Evolutionary conservation across 2,888 invertebrate genomes (phyloP).

Genomic region (Prosapia bicincta): DNA sequence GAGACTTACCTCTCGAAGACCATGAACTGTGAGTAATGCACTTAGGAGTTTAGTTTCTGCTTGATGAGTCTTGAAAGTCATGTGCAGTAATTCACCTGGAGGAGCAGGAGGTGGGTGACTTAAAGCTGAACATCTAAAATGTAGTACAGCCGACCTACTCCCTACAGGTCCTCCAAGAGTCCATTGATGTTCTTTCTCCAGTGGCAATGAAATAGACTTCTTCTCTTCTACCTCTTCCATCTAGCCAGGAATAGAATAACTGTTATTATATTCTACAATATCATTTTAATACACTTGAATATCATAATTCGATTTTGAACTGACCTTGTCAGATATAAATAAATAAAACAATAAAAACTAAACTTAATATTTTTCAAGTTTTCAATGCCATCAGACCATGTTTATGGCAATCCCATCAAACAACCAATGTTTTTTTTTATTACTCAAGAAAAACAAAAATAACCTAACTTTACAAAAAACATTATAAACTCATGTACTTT

Average conservation of each 20-base stretch:
- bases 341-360: too few species aligned
- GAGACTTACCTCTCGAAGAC: conserved; percentile 64
- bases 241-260: not conserved
- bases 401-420: too few species aligned
- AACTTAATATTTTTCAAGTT: too few species aligned
- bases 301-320: too few species aligned
- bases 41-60: conserved; percentile 77
- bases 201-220: not conserved
- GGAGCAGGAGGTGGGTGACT: conserved; percentile 27
- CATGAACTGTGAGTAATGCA: conserved; percentile 72
- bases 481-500: too few species aligned
- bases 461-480: too few species aligned
- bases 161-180: conserved; percentile 13
- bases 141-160: conserved; percentile 16
- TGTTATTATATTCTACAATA: too few species aligned
- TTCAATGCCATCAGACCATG: too few species aligned
- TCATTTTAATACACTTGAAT: too few species aligned
- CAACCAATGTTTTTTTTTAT: too few species aligned
- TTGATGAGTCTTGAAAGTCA: conserved; percentile 76
- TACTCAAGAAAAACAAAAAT: too few species aligned
- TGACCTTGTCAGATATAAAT: too few species aligned
- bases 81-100: conserved; percentile 64
- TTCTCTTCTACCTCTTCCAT: conserved; percentile 20
- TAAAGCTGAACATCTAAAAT: conserved; percentile 29
- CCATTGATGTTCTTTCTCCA: conserved; percentile 7